Conservation (phyloP, 1,140 invertebrate species). For the Drosophila azteca region DNA sequence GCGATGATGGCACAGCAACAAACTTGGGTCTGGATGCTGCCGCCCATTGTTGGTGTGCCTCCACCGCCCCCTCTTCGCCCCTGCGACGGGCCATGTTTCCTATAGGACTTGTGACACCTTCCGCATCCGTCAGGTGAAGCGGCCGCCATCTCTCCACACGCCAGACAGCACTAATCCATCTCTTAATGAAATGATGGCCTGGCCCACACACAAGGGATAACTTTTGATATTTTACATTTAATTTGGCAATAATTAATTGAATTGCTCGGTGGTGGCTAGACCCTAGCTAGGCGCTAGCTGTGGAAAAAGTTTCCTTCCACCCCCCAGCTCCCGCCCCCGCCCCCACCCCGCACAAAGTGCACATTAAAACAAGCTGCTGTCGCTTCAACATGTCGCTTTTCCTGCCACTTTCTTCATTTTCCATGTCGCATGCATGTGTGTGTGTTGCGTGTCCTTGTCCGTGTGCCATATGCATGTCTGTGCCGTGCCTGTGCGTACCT, state of each 20-base stretch:
- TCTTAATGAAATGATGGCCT: conserved; percentile 54
- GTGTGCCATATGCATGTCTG: background rate
- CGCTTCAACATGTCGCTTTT: too few species aligned
- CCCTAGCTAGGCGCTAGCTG: too few species aligned
- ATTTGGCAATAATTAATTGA: conserved; percentile 73
- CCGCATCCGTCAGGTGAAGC: conserved; percentile 16
- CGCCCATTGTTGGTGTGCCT: conserved; percentile 14
- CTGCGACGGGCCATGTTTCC: background rate
- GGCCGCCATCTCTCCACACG: background rate
- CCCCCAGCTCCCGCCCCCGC: too few species aligned
- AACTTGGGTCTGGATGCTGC: conserved; percentile 7
- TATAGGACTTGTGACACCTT: conserved; percentile 53
- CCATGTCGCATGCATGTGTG: background rate
- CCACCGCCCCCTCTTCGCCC: conserved; percentile 7
- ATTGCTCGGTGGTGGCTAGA: conserved; percentile 22
- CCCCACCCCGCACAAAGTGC: background rate
- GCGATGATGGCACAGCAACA: conserved; percentile 21
- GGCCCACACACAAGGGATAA: conserved; percentile 42
- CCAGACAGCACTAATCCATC: conserved; percentile 6
- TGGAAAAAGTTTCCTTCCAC: conserved; percentile 6
- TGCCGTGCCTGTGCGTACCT: background rate
- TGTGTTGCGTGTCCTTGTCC: background rate
- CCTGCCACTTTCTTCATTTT: too few species aligned
- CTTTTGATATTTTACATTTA: conserved; percentile 70
- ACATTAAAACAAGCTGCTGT: conserved; percentile 26